Base-by-base conservation (phyloP, 1,140 invertebrate species). In the Oedothorax gibbosus region DNA sequence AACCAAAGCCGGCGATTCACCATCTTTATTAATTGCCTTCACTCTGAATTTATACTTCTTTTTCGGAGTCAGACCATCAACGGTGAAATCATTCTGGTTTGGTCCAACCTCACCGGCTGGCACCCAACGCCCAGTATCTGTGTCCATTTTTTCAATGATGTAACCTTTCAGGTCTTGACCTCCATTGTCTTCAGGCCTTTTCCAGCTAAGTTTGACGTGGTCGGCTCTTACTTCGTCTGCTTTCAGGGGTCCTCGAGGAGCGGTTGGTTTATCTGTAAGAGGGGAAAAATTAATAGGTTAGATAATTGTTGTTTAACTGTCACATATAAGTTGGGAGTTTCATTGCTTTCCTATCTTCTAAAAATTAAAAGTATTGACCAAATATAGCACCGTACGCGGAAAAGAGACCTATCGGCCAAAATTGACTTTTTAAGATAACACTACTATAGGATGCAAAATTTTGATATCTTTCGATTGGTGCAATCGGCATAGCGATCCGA, bases 31-130 rank as follows among this genome's bases (percentile, higher is more conserved):
- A 50, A 98, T 95, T 51, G 98, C 98, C 88, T 97, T 98, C 0
- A 99, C 98, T 73, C 98, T 93, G 92, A 99, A 98, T 90, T 99
- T 98, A 90, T 99, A 99, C 88, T 97, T 97, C 90, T 99, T 99
- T 87, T 98, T 98, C 0, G 97, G 97, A n/a, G 96, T 97, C 0
- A 99, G 92, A 49, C 97, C 97, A 89, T 96, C 95, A 86, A 99
- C 95, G 2, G 94, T 96, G 89, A 97, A 98, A 18, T 93, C 93
- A 57, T 93, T 93, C 54, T 95, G 93, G 71, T 95, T 91, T 0
- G 96, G 93, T 18, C 95, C 95, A 81, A 90, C 88, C 91, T 97
- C 96, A 80, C 96, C 96, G 66, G 95, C 96, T 62, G 96, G 95
- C 81, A 97, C 93, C 96, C 96, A 98, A 87, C 96, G 92, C 35